Evolutionary conservation across 37 sponge, comb jelly and placozoan species (phyloP), one percentile per base, ranked within the genome.

Genomic region (Cladorhizidae sp.): DNA sequence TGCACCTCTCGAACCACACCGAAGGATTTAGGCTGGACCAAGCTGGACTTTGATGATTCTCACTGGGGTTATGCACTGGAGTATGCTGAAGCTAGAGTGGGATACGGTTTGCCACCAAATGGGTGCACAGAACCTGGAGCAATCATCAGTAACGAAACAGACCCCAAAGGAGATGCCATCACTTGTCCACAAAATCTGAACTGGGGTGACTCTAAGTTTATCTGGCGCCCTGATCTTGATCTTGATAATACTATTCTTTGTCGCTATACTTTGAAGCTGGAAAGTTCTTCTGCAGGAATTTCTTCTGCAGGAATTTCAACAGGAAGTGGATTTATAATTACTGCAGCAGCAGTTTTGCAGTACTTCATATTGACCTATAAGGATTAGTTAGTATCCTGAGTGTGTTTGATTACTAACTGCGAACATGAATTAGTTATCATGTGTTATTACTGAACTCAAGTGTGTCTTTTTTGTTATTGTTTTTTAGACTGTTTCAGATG

Each of bases 171-270:
- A 5, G 65, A 58, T 35, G 41, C 33, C 18, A 8, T 59, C 36
- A 78, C 74, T 29, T 84, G 85, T 29, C 85, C 57, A 3, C 15
- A 39, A 15, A 78, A 85, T 25, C 9, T 85, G 12, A 39, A 85
- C 35, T 85, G 86, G 86, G 79, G 86, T 32, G 72, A 55, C n/a
- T 77, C 86, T 33, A 57, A 71, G 64, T 85, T 85, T 37, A 85
- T 85, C 35, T 85, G 86, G 86, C 32, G 79, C 3, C 73, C 72
- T 35, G 78, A 70, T 45, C 70, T 85, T 0, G 73, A 71, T 38
- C 52, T 85, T 31, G 86, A 85, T 51, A 85, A 85, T 61, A 18
- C n/a, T 39, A 54, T 85, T 37, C 74, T 78, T 9, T 85, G 86
- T 68, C 86, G 86, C 23, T 85, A 77, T 32, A 72, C 74, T 7